phyloP scores from a whole-genome alignment of 2,797 vertebrate genomes.

The Onychomys arenicola region DNA sequence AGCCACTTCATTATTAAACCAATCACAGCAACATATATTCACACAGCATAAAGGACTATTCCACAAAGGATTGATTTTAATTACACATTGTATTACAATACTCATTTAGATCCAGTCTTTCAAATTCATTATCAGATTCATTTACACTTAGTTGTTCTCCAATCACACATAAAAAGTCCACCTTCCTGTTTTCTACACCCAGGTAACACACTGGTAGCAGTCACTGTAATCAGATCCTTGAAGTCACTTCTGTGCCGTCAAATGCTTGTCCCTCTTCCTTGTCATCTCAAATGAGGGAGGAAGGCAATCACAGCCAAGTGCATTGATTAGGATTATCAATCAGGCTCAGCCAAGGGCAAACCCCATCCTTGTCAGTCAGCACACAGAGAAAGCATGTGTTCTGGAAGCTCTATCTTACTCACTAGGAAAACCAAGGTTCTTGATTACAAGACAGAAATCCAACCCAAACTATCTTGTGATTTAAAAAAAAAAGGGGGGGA shows the following conservation, averaged over 20 bases:
- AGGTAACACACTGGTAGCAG: not conserved
- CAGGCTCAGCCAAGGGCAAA: not conserved
- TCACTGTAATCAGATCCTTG: not conserved
- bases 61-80: not conserved
- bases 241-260: not conserved
- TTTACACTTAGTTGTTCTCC: slow-evolving; percentile 1
- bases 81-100: slow-evolving; percentile 46
- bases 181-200: not conserved
- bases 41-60: no score
- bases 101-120: slow-evolving; percentile 40
- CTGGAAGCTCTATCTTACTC: not conserved
- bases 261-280: slow-evolving; percentile 10
- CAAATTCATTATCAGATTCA: not conserved
- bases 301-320: not conserved
- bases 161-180: not conserved
- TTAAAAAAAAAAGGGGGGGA: not conserved
- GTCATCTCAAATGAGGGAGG: not conserved
- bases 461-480: not conserved
- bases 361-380: not conserved
- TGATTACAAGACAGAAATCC: not conserved
- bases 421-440: slow-evolving; percentile 14
- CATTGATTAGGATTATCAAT: not conserved
- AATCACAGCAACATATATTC: no score
- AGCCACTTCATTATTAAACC: no score
- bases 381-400: not conserved